Percentiles rank a stretch among this genome's conserved stretches.
Conservation (phyloP, 2,797 vertebrate species). For the Bufotes viridis region DNA sequence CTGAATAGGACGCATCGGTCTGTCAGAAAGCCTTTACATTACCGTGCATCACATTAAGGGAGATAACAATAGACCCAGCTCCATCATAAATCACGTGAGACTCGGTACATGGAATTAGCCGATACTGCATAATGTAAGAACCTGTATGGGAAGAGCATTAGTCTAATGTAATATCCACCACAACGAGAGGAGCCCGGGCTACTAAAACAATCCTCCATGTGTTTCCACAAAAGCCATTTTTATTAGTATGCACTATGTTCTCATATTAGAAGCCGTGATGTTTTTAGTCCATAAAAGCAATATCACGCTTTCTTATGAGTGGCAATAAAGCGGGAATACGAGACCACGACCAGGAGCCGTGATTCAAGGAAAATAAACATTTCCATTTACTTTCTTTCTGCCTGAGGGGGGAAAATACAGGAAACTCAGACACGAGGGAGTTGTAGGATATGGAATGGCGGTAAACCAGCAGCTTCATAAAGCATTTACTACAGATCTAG, state of each 20-base stretch:
- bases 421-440: not conserved
- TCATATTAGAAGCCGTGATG: not conserved
- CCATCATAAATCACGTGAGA: conserved; percentile 43
- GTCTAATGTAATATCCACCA: conserved; percentile 37
- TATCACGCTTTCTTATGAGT: not conserved
- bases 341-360: not conserved
- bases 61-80: conserved; percentile 40
- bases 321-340: not conserved
- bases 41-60: conserved; percentile 36
- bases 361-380: conserved; percentile 5
- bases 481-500: not conserved
- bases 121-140: conserved; percentile 37
- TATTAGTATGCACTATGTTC: conserved; percentile 15
- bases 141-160: conserved; percentile 33
- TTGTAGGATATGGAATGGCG: not conserved
- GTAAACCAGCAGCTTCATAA: not conserved
- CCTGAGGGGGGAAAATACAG: not conserved
- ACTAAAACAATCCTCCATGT: not conserved
- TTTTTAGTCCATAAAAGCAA: conserved; percentile 10
- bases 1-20: conserved; percentile 33
- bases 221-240: conserved; percentile 22
- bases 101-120: conserved; percentile 35
- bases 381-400: not conserved
- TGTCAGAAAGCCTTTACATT: conserved; percentile 46
- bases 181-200: not conserved